Conservation (phyloP, 2,113 vertebrate species). For the Scomber scombrus region DNA sequence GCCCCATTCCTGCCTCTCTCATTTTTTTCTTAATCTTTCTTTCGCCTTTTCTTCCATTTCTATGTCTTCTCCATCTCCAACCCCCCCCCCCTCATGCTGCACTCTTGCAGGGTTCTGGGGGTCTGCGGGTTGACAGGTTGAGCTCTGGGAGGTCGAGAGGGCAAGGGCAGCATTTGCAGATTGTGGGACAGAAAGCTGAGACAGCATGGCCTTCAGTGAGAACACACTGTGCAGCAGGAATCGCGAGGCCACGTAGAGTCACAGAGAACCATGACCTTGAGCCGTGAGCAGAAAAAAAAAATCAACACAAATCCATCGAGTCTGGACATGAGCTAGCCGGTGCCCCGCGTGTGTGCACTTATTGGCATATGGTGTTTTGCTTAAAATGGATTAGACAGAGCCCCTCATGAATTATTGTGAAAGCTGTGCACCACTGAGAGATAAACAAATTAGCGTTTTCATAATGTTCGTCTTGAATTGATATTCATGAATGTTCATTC, state of each 20-base stretch:
- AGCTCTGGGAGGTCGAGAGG: constrained; percentile 76
- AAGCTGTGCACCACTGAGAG: constrained; percentile 31
- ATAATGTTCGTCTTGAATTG: constrained; percentile 54
- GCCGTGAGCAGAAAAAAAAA: constrained; percentile 46
- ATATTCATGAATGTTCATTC: constrained; percentile 61
- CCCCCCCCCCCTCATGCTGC: background rate
- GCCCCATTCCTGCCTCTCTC: constrained; percentile 28
- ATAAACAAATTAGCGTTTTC: constrained; percentile 57
- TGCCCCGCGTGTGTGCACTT: constrained; percentile 25
- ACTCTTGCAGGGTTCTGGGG: constrained; percentile 18
- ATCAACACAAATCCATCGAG: constrained; percentile 40
- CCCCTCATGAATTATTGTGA: constrained; percentile 58
- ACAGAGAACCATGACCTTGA: constrained; percentile 67
- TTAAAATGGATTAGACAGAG: constrained; percentile 53
- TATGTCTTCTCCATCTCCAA: constrained; percentile 19
- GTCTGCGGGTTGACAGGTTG: constrained; percentile 69
- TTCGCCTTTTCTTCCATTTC: constrained; percentile 25
- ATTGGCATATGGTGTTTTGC: constrained; percentile 63
- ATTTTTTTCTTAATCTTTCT: constrained; percentile 45
- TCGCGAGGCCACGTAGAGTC: constrained; percentile 49
- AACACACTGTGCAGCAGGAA: constrained; percentile 62
- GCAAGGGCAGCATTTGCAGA: constrained; percentile 71
- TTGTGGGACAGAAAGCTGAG: constrained; percentile 78
- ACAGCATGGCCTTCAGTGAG: constrained; percentile 74
- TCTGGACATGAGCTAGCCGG: constrained; percentile 3